Evolutionary conservation across 2,888 invertebrate species (phyloP).

Genomic region (Cosmorhoe ocellata): DNA sequence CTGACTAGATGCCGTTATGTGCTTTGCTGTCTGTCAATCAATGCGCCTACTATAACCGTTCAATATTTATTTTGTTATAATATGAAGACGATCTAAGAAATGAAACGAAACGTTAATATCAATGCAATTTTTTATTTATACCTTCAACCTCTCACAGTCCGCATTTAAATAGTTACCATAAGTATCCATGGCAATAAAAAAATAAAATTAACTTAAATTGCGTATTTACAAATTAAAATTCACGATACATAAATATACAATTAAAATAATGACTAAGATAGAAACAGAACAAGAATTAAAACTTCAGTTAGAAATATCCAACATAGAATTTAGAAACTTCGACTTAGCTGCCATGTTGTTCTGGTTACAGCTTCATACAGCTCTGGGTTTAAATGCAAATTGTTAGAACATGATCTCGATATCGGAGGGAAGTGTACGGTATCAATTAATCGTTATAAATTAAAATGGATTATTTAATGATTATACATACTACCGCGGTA

Average conservation of each 20-base stretch:
- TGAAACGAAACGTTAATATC: conserved; percentile 62
- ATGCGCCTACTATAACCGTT: conserved; percentile 42
- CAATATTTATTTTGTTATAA: conserved; percentile 55
- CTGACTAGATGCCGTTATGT: conserved; percentile 1
- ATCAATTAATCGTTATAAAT: conserved; percentile 51
- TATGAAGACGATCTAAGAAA: conserved; percentile 42
- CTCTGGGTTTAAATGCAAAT: conserved; percentile 60
- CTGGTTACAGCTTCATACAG: conserved; percentile 40
- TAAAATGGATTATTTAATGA: conserved; percentile 47
- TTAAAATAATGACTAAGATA: conserved; percentile 79
- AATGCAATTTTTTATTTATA: conserved; percentile 78
- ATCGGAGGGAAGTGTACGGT: conserved; percentile 60
- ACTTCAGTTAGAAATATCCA: conserved; percentile 54
- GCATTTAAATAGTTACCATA: conserved; percentile 73
- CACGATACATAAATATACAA: conserved; percentile 78
- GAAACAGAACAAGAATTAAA: conserved; percentile 61
- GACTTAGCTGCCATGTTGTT: conserved; percentile 41
- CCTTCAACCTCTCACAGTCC: conserved; percentile 72
- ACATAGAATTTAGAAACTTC: conserved; percentile 40
- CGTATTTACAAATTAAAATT: conserved; percentile 79
- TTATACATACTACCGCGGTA: conserved; percentile 51
- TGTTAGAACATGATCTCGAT: conserved; percentile 42
- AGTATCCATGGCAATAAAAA: conserved; percentile 76
- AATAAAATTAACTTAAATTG: conserved; percentile 74
- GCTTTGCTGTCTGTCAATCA: conserved; percentile 2